phyloP scores from a whole-genome alignment of 2,888 invertebrate species.

The Unio delphinus region DNA sequence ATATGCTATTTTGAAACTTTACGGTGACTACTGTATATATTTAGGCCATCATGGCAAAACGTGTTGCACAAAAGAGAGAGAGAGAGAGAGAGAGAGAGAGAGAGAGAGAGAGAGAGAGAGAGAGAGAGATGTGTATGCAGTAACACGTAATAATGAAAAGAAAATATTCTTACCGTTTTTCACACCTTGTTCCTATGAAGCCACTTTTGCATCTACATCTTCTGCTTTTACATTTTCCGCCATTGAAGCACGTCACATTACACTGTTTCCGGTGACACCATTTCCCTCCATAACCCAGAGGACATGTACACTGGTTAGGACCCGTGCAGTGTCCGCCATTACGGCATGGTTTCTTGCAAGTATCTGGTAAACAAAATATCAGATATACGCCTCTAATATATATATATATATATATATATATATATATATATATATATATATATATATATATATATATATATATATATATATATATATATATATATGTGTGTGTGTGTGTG shows the following conservation, averaged over 20 bases:
- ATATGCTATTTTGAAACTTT: no score
- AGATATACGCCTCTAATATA: not conserved
- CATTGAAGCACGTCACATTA: slow-evolving; percentile 86
- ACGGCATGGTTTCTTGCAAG: slow-evolving; percentile 75
- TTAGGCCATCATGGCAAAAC: no score
- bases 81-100: no score
- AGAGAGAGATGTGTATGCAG: no score
- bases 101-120: no score
- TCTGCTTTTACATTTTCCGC: slow-evolving; percentile 90
- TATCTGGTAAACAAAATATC: slow-evolving; percentile 75
- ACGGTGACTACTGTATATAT: no score
- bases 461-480: no score
- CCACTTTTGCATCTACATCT: slow-evolving; percentile 89
- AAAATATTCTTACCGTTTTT: slow-evolving; percentile 73
- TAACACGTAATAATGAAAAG: no score
- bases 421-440: no score
- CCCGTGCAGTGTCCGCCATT: slow-evolving; percentile 65
- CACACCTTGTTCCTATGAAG: slow-evolving; percentile 90
- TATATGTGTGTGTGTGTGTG: no score
- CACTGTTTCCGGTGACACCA: slow-evolving; percentile 48
- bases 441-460: no score
- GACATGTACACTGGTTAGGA: slow-evolving; percentile 61
- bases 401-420: slow-evolving; percentile 3
- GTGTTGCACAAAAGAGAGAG: no score
- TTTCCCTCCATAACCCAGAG: slow-evolving; percentile 55